A percentile compares a stretch with the other conserved stretches of the same genome.
Evolutionary conservation across 2,797 vertebrate genomes (phyloP).

Genomic region (Rallus crepitans): DNA sequence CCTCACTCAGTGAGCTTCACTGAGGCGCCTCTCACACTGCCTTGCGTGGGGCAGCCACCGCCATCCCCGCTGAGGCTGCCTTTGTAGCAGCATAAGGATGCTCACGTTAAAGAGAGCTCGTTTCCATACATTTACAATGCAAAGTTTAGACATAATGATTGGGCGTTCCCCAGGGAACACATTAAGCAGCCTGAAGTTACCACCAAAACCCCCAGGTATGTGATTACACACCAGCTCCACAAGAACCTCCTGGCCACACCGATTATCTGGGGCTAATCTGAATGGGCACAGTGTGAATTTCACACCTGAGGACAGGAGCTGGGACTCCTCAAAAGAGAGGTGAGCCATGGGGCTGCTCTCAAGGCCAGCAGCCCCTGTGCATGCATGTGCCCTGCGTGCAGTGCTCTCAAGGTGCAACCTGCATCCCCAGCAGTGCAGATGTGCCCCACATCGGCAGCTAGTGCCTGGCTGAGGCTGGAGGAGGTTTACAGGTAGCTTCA

Average conservation of each 20-base stretch:
- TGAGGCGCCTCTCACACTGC: neutral
- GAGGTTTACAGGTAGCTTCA: neutral
- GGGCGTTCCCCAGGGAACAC: neutral
- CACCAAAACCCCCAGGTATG: neutral
- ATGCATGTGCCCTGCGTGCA: neutral
- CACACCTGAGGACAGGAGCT: neutral
- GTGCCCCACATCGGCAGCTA: rapidly evolving
- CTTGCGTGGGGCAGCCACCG: neutral
- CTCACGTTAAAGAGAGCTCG: neutral
- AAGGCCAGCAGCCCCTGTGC: neutral
- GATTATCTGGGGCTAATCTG: neutral
- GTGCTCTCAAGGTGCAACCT: neutral
- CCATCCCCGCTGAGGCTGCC: neutral
- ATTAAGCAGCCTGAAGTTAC: neutral
- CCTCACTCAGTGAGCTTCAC: neutral
- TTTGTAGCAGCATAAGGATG: neutral
- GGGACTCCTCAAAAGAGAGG: neutral
- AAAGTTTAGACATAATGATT: neutral
- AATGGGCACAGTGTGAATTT: neutral
- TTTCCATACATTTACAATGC: neutral
- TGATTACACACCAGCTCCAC: rapidly evolving
- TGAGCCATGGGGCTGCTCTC: rapidly evolving
- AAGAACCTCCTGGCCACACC: rapidly evolving
- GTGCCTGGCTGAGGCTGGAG: neutral
- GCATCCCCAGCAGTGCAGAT: neutral